A percentile compares a stretch with the other conserved stretches of the same genome.
Conservation (phyloP, 53 echinoderm and acorn worm species). For the Luidia sarsii region DNA sequence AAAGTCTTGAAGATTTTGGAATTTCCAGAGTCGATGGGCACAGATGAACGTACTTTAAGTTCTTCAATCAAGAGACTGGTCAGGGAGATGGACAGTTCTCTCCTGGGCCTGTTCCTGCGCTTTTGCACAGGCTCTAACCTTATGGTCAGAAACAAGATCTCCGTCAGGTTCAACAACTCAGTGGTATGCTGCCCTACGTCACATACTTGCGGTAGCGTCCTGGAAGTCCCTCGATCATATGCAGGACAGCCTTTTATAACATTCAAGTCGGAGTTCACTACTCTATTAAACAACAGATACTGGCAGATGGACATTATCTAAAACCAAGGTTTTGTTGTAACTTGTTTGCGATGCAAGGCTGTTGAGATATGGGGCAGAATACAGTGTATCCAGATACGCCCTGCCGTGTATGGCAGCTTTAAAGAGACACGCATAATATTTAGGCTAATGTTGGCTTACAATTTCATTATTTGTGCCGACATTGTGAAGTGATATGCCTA, state of each 20-base stretch:
- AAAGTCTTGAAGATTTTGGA: conserved; percentile 12
- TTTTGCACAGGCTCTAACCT: conserved; percentile 9
- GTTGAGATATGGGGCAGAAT: no score
- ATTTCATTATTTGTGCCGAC: no score
- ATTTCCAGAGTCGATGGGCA: conserved; percentile 21
- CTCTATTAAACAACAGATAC: neutral
- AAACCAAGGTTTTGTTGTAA: no score
- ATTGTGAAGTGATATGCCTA: no score
- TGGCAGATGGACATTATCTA: conserved; percentile 6
- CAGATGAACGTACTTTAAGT: neutral
- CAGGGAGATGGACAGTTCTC: neutral
- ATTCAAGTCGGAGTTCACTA: neutral
- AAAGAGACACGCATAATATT: no score
- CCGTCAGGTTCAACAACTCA: neutral
- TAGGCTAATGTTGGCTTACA: no score
- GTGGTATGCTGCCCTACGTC: neutral
- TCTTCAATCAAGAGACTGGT: neutral
- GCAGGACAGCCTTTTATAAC: neutral
- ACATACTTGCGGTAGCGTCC: neutral
- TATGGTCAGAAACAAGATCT: neutral
- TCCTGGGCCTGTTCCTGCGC: neutral
- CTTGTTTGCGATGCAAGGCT: no score
- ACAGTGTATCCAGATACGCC: no score
- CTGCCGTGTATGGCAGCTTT: no score
- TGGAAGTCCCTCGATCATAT: neutral